These are phyloP conservation scores for Pristionchus fissidentatus DNA, from an alignment of 2,888 invertebrate genomes.

Conservation along the genomic window DNA sequence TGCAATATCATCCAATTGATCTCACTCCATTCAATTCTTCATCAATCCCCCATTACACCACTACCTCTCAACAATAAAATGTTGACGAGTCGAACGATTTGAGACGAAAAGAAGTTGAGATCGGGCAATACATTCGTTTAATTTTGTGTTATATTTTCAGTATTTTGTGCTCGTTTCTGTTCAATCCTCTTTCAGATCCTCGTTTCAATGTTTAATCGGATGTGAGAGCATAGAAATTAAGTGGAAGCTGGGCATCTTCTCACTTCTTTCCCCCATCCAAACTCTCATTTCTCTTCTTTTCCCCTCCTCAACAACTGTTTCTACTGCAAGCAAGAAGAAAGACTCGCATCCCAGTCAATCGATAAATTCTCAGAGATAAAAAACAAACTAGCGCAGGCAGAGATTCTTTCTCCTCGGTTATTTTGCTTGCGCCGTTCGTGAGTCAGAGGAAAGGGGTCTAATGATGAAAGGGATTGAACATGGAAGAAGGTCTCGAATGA, in stretches of 20 bases:
- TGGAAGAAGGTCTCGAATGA: not conserved
- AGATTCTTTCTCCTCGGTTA: too few relatives aligned
- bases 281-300: slow-evolving; percentile 16
- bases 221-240: slow-evolving; percentile 14
- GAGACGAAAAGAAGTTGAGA: not conserved
- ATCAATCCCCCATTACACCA: not conserved
- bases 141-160: not conserved
- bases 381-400: slow-evolving; percentile 30
- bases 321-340: slow-evolving; percentile 21
- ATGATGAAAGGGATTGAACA: slow-evolving; percentile 13
- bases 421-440: not conserved
- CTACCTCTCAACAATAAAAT: not conserved
- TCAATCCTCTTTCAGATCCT: not conserved
- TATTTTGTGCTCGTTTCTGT: not conserved
- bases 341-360: slow-evolving; percentile 12
- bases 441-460: slow-evolving; percentile 11
- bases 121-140: not conserved
- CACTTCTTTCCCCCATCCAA: not conserved
- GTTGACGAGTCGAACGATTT: not conserved
- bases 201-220: not conserved
- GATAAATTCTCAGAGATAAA: not conserved
- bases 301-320: slow-evolving; percentile 43
- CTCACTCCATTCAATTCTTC: too few relatives aligned
- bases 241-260: slow-evolving; percentile 2
- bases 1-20: not conserved